phyloP scores from a whole-genome alignment of 2,888 invertebrate species.

The Hedya salicella region DNA sequence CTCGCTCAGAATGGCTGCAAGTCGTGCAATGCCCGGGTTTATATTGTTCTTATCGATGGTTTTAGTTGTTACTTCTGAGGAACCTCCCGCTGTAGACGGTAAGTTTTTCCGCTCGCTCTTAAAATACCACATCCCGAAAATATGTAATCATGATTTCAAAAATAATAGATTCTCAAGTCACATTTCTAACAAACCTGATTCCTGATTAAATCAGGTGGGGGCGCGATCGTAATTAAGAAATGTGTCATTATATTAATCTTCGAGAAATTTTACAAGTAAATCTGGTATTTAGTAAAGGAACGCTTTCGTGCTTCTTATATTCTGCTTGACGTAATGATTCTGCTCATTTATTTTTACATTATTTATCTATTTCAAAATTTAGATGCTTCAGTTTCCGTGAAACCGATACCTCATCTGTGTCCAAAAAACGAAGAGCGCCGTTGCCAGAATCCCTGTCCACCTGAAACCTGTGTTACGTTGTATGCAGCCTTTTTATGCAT shows the following conservation, averaged over 20 bases:
- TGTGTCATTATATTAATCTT: no score
- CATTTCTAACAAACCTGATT: no score
- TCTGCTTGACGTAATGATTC: no score
- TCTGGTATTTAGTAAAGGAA: no score
- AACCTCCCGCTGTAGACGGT: not conserved
- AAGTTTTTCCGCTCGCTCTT: not conserved
- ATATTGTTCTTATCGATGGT: not conserved
- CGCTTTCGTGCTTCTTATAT: no score
- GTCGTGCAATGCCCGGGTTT: slow-evolving; percentile 1
- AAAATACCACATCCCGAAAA: no score
- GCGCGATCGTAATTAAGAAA: no score
- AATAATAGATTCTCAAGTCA: no score
- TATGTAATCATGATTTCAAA: no score
- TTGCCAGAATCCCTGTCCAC: slow-evolving; percentile 26
- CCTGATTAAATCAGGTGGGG: no score
- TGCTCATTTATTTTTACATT: not conserved
- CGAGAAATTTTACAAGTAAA: no score
- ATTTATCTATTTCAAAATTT: not conserved
- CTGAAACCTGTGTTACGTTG: slow-evolving; percentile 14
- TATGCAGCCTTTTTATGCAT: slow-evolving; percentile 20
- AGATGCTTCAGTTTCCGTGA: not conserved
- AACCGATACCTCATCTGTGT: slow-evolving; percentile 9
- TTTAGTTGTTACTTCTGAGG: not conserved
- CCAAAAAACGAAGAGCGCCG: slow-evolving; percentile 25
- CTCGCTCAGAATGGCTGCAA: slow-evolving; percentile 13